phyloP scores from a whole-genome alignment of 2,113 vertebrate species.

The Spea multiplicata region DNA sequence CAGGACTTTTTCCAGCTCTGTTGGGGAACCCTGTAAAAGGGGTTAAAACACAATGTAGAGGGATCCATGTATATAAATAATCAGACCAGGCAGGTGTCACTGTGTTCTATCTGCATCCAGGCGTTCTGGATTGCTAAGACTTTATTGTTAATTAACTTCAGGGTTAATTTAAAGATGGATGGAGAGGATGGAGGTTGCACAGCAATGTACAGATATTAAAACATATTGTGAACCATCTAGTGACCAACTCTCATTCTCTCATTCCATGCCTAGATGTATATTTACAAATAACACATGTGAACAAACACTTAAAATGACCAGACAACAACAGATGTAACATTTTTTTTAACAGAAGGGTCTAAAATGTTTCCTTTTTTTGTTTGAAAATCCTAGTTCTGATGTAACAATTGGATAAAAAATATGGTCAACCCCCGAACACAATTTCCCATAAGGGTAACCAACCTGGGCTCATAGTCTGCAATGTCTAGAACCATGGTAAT shows the following conservation, averaged over 20 bases:
- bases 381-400: background rate
- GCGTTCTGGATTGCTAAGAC: too few species aligned
- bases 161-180: too few species aligned
- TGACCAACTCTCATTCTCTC: background rate
- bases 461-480: slow-evolving; percentile 52
- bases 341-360: background rate
- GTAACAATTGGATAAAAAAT: slow-evolving; percentile 45
- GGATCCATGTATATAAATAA: too few species aligned
- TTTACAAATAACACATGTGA: slow-evolving; percentile 9
- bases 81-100: too few species aligned
- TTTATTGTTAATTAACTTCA: too few species aligned
- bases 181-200: too few species aligned
- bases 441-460: slow-evolving; percentile 30
- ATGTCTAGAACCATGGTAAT: slow-evolving; percentile 57
- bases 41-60: too few species aligned
- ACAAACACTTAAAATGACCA: background rate
- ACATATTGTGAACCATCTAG: background rate
- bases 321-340: background rate
- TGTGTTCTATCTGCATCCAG: too few species aligned
- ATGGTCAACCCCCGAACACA: slow-evolving; percentile 54
- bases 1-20: too few species aligned
- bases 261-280: background rate
- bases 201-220: too few species aligned
- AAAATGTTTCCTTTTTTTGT: background rate
- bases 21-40: too few species aligned